Evolutionary conservation across 2,797 vertebrate species (phyloP).

Genomic region (Eupleurogrammus muticus): DNA sequence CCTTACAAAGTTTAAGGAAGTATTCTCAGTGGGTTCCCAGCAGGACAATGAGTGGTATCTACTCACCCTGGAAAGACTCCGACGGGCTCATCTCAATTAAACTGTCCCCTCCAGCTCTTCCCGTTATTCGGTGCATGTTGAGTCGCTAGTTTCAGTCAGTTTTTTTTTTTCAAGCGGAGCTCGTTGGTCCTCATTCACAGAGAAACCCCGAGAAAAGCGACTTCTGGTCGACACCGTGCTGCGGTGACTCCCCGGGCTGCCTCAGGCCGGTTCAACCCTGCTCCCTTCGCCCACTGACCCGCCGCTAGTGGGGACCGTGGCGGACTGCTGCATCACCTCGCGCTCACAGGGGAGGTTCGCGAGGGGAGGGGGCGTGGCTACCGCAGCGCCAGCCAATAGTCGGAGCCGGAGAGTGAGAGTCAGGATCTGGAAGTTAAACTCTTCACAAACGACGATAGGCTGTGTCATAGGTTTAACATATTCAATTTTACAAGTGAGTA

Average conservation of each 20-base stretch:
- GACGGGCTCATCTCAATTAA: slow-evolving; percentile 84
- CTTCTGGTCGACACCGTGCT: slow-evolving; percentile 1
- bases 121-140: slow-evolving; percentile 78
- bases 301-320: neutral
- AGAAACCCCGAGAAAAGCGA: neutral
- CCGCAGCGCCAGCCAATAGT: slow-evolving; percentile 45
- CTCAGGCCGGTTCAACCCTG: too few species aligned
- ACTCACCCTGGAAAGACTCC: slow-evolving; percentile 74
- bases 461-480: too few species aligned
- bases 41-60: neutral
- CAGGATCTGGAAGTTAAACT: too few species aligned
- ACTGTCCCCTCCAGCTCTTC: slow-evolving; percentile 68
- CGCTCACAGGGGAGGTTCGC: slow-evolving; percentile 14
- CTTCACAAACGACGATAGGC: too few species aligned
- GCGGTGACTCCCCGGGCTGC: neutral
- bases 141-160: too few species aligned
- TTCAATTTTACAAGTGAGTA: too few species aligned
- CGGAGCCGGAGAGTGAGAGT: neutral
- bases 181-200: slow-evolving; percentile 3
- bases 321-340: slow-evolving; percentile 30
- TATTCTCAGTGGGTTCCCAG: neutral
- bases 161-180: neutral
- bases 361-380: slow-evolving; percentile 49
- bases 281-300: slow-evolving; percentile 33
- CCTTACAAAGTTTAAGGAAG: rapidly evolving